phyloP scores from a whole-genome alignment of 2,797 vertebrate species.

The Falco peregrinus region DNA sequence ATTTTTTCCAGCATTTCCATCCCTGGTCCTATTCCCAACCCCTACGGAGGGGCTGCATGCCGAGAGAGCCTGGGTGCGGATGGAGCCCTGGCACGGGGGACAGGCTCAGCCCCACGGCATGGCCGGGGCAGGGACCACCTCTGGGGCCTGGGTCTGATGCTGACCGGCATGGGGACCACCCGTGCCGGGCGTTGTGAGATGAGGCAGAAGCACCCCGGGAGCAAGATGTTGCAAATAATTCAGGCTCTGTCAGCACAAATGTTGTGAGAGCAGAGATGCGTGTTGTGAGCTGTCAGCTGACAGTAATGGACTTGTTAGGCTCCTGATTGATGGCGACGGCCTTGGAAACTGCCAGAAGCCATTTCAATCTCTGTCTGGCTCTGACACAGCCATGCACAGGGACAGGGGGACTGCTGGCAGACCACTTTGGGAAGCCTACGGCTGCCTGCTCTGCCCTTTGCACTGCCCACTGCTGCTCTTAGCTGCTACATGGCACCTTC shows the following conservation, averaged over 20 bases:
- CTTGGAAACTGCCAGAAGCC: constrained; percentile 40
- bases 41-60: not conserved
- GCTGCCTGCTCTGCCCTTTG: not conserved
- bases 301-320: constrained; percentile 35
- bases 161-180: not conserved
- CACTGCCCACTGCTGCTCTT: not conserved
- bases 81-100: not conserved
- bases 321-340: constrained; percentile 20
- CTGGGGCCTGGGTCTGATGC: not conserved
- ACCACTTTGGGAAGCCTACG: not conserved
- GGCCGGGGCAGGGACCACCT: not conserved
- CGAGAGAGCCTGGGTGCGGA: fast-evolving
- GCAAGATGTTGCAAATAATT: not conserved
- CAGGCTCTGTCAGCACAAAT: not conserved
- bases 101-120: not conserved
- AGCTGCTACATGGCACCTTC: not conserved
- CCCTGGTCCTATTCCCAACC: not conserved
- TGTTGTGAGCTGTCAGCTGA: constrained; percentile 20
- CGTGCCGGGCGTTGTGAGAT: fast-evolving
- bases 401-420: not conserved
- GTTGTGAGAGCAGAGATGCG: not conserved
- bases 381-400: not conserved
- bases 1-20: not conserved
- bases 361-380: not conserved
- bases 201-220: not conserved